phyloP scores from a whole-genome alignment of 2,888 invertebrate species.

The Ceraclea dissimilis region DNA sequence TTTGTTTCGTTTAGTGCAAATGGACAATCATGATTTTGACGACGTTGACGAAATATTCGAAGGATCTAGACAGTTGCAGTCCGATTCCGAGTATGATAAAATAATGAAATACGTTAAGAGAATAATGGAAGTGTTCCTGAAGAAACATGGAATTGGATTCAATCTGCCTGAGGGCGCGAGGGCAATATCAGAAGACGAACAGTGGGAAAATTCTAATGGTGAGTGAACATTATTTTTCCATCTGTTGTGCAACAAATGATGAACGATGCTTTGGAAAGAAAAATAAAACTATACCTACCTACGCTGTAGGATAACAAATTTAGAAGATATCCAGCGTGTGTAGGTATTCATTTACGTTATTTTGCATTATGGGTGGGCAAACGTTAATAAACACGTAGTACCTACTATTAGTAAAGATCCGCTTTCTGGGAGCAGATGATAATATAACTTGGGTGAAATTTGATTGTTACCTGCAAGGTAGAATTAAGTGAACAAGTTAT shows the following conservation, averaged over 20 bases:
- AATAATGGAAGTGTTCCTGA: slow-evolving; percentile 40
- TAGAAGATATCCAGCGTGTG: too few species aligned
- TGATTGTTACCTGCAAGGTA: too few species aligned
- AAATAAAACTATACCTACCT: too few species aligned
- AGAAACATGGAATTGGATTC: slow-evolving; percentile 39
- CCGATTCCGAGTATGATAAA: slow-evolving; percentile 22
- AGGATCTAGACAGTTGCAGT: slow-evolving; percentile 20
- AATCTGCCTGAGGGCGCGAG: slow-evolving; percentile 43
- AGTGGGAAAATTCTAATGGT: slow-evolving; percentile 6
- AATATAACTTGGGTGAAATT: too few species aligned
- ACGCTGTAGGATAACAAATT: too few species aligned
- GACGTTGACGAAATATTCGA: slow-evolving; percentile 11
- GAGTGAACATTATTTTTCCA: not conserved
- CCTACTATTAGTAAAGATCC: too few species aligned
- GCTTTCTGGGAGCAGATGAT: too few species aligned
- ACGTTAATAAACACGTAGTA: too few species aligned
- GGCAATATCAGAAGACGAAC: slow-evolving; percentile 38
- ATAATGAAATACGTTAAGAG: slow-evolving; percentile 29
- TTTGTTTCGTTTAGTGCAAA: slow-evolving; percentile 13
- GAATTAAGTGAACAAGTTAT: too few species aligned
- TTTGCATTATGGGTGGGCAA: too few species aligned
- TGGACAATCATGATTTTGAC: not conserved
- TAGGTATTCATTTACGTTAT: too few species aligned
- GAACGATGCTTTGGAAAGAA: not conserved
- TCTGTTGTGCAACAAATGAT: too few species aligned